These are phyloP conservation scores for Anseranas semipalmata DNA, from an alignment of 2,113 vertebrate species.

Conservation along the genomic window DNA sequence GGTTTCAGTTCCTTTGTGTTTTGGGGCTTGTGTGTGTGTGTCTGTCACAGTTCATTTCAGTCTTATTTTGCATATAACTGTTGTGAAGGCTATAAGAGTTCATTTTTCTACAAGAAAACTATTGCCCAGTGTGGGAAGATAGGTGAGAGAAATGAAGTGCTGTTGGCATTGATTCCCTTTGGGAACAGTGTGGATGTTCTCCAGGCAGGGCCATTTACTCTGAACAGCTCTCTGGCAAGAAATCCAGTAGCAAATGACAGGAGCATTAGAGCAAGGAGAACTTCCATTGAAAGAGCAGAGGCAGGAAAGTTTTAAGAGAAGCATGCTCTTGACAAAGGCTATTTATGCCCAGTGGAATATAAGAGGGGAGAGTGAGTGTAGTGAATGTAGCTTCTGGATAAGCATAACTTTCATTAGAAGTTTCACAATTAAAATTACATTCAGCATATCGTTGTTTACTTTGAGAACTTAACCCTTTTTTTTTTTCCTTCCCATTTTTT, in stretches of 20 bases:
- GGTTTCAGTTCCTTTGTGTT: not conserved
- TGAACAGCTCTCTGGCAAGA: not conserved
- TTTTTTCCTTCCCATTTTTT: not conserved
- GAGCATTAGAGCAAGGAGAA: not conserved
- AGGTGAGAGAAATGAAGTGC: not conserved
- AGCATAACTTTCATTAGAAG: not conserved
- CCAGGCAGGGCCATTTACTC: not conserved
- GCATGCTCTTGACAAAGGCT: not conserved
- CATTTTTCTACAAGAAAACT: not conserved
- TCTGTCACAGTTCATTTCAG: not conserved
- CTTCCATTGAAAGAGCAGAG: not conserved
- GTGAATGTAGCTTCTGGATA: not conserved
- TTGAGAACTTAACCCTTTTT: not conserved
- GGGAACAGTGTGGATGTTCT: not conserved
- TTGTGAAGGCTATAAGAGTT: not conserved
- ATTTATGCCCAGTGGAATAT: not conserved
- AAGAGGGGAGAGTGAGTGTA: not conserved
- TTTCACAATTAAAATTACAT: not conserved
- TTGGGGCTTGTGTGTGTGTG: accelerated
- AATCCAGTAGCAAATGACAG: not conserved
- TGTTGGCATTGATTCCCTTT: not conserved
- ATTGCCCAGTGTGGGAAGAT: not conserved
- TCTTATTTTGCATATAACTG: not conserved
- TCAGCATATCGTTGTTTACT: not conserved
- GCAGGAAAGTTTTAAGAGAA: not conserved